Evolutionary conservation across 1,140 invertebrate species (phyloP), one percentile per base, ranked within the genome.

Genomic region (Tetraneura akinire): DNA sequence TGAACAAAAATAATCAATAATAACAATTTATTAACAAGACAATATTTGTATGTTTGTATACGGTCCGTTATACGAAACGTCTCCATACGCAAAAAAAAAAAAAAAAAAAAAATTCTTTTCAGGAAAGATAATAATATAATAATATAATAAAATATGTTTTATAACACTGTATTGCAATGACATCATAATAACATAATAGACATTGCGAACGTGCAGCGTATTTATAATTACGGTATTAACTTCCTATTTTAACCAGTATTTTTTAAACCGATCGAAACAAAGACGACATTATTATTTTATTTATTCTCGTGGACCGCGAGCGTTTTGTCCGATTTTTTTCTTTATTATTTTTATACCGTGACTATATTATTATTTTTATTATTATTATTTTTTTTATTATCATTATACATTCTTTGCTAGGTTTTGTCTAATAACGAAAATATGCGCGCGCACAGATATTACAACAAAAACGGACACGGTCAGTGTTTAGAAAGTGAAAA

Each of bases 401-500:
- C n/a, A n/a, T n/a, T n/a, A n/a, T n/a, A n/a, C n/a, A n/a, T 66
- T 66, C 64, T 45, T 66, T 16, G 45, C n/a, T 45, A 45, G 16
- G 11, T 53, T 73, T 37, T 55, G 71, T 74, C 18, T 57, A 53
- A 74, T 57, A 55, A 55, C 53, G 32, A 74, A 55, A 55, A 55
- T 21, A 74, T 37, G 32, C 51, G 49, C 32, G 26, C 8, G 49
- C 47, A 74, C 37, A 60, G 55, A 42, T 57, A 78, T 60, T 60
- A 60, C 74, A 60, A 78, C 74, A 78, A 78, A 78, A 78, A 78
- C 53, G 74, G 74, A 78, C 74, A 78, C 74, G 74, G 74, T 78
- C 74, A 78, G 74, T 42, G 55, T 78, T 78, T 78, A 78, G 74
- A 78, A 78, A 78, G 74, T 78, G 74, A 78, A 76, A 78, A 78